Evolutionary conservation across 2,797 vertebrate species (phyloP).

Genomic region (Bovichtus variegatus): DNA sequence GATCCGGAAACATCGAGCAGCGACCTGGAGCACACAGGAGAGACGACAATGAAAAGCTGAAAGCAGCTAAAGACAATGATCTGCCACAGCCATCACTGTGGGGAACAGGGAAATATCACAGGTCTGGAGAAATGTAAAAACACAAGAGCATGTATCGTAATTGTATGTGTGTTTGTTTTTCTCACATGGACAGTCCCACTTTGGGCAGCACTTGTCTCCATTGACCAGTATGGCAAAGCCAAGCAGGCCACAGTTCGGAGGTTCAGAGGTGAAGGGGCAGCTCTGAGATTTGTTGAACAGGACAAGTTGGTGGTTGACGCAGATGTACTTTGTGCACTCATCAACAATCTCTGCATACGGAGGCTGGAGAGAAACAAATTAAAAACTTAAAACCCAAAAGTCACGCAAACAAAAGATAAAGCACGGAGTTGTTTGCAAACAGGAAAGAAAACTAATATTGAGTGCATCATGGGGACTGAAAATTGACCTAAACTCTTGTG

Average conservation of each 20-base stretch:
- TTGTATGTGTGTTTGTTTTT: neutral
- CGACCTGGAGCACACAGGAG: constrained; percentile 85
- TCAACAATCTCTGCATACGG: constrained; percentile 88
- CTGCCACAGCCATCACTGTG: too few relatives aligned
- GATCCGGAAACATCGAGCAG: constrained; percentile 95
- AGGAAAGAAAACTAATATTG: neutral
- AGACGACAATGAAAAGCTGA: neutral
- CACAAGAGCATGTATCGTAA: neutral
- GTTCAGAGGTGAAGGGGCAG: constrained; percentile 88
- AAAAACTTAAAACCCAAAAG: neutral
- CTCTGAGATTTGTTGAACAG: constrained; percentile 94
- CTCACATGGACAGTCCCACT: constrained; percentile 98
- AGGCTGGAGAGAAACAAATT: constrained; percentile 70
- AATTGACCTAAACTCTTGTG: neutral
- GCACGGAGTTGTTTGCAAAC: neutral
- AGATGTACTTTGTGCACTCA: constrained; percentile 94
- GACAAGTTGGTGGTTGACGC: constrained; percentile 92
- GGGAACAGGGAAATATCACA: neutral
- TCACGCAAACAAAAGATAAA: neutral
- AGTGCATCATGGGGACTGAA: neutral
- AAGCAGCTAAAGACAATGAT: neutral
- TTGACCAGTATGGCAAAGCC: constrained; percentile 92
- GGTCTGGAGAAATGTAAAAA: neutral
- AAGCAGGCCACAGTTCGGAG: constrained; percentile 92
- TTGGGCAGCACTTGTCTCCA: constrained; percentile 95